Conservation (phyloP, 2,797 vertebrate genomes). For the Fringilla coelebs region DNA sequence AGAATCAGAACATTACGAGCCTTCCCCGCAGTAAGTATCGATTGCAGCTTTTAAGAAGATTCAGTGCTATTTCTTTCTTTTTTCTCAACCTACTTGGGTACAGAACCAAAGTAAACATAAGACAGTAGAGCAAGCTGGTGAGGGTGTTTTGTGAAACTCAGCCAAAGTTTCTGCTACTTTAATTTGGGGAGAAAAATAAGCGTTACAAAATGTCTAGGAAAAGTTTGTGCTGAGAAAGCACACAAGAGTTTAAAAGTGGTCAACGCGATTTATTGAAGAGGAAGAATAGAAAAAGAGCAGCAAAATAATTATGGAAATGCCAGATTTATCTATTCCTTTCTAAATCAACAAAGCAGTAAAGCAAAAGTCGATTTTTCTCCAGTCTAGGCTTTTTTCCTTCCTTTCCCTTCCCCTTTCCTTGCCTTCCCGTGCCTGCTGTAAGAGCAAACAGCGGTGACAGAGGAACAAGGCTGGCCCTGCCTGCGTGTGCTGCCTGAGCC, state of each 20-base stretch:
- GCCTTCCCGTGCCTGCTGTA: not conserved
- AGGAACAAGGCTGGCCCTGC: not conserved
- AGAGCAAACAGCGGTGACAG: not conserved
- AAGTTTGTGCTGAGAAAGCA: conserved; percentile 27
- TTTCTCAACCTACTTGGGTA: conserved; percentile 17
- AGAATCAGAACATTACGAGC: conserved; percentile 34
- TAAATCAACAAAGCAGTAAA: not conserved
- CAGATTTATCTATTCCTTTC: not conserved
- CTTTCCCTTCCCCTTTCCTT: not conserved
- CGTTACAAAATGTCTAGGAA: conserved; percentile 31
- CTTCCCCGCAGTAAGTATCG: conserved; percentile 53
- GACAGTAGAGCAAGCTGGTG: conserved; percentile 6
- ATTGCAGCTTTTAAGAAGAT: conserved; percentile 35
- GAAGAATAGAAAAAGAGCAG: not conserved
- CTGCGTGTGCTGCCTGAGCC: not conserved
- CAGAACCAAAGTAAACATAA: conserved; percentile 44
- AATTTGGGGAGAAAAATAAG: conserved; percentile 28
- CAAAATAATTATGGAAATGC: not conserved
- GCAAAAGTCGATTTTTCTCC: not conserved
- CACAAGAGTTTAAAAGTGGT: not conserved
- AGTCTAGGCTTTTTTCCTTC: not conserved
- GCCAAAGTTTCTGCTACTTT: conserved; percentile 27
- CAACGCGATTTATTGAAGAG: not conserved
- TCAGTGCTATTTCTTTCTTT: conserved; percentile 13
- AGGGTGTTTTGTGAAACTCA: conserved; percentile 29